Evolutionary conservation across 2,113 vertebrate genomes (phyloP), one percentile per base, ranked within the genome.

Genomic region (Macrotus californicus): DNA sequence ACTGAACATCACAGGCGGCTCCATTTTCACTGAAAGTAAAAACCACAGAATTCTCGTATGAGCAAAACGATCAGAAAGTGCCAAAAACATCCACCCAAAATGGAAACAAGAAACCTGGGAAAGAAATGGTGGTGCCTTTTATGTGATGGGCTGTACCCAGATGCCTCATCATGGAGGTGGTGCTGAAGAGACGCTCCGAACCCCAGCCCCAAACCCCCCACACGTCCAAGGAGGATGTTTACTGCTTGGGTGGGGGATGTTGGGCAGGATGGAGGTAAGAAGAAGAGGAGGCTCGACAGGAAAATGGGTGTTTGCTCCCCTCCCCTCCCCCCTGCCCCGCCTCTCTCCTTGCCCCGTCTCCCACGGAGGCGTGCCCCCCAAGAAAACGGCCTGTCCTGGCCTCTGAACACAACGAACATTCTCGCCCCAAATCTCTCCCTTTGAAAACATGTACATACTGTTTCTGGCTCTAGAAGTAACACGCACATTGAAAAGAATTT

Each of bases 11-110:
- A 94, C 48, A 90, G 98, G 98, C 93, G 98, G 95, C 12, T 92
- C 83, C 6, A 95, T 96, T 96, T 98, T 98, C 69, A 96, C 98
- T 99, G 96, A 75, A 98, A 98, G 89, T 21, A 72, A 98, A 77
- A 97, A 98, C 48, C 26, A 77, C 19, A 93, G 26, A 73, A 39
- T 54, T 91, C 3, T 92, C 18, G 72, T 52, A 89, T 91, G 66
- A 96, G 50, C 14, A 70, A 73, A 70, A 41, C 76, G 26, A 72
- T 22, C 21, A 94, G 14, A 94, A 70, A 13, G 29, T 66, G 3
- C 12, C 81, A 80, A n/a, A 6, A 69, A 36, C 21, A 24, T n/a
- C 31, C 11, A 69, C 22, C n/a, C 31, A 54, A 64, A 88, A 67
- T 5, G 54, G 41, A 7, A 11, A 46, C 56, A 76, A 70, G 21